Percentiles rank a stretch among this genome's conserved stretches.
phyloP scores from a whole-genome alignment of 1,140 invertebrate species.

The Heliconius hewitsoni region DNA sequence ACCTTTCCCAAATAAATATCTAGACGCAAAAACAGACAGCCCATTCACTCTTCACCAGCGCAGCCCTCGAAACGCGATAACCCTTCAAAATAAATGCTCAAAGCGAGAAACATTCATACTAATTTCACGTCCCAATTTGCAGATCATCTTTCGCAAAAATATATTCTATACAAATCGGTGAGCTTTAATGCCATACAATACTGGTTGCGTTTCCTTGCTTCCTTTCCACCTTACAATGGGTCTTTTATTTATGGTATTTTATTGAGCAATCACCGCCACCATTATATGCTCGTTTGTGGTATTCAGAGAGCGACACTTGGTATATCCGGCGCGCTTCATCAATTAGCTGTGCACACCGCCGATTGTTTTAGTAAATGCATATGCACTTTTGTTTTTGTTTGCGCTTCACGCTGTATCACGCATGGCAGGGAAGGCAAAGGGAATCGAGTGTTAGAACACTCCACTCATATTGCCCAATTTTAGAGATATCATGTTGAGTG shows the following conservation, averaged over 20 bases:
- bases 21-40: constrained; percentile 30
- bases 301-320: constrained; percentile 56
- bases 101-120: constrained; percentile 52
- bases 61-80: constrained; percentile 50
- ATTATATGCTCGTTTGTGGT: constrained; percentile 65
- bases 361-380: constrained; percentile 1
- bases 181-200: constrained; percentile 55
- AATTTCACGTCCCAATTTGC: constrained; percentile 61
- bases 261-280: constrained; percentile 51
- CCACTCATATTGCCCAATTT: background rate
- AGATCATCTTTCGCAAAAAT: constrained; percentile 59
- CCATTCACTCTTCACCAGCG: constrained; percentile 42
- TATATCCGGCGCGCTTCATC: constrained; percentile 52
- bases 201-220: constrained; percentile 44
- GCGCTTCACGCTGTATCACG: background rate
- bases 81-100: constrained; percentile 41
- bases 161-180: constrained; percentile 54
- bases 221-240: constrained; percentile 53
- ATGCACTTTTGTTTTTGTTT: background rate
- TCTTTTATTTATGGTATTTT: constrained; percentile 52
- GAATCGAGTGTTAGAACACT: background rate
- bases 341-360: constrained; percentile 45
- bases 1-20: constrained; percentile 12
- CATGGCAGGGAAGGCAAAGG: background rate
- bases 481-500: background rate